A percentile compares a stretch with the other conserved stretches of the same genome.
These are phyloP conservation scores for Peromyscus maniculatus DNA, from an alignment of 2,113 vertebrate genomes.

Conservation along the genomic window DNA sequence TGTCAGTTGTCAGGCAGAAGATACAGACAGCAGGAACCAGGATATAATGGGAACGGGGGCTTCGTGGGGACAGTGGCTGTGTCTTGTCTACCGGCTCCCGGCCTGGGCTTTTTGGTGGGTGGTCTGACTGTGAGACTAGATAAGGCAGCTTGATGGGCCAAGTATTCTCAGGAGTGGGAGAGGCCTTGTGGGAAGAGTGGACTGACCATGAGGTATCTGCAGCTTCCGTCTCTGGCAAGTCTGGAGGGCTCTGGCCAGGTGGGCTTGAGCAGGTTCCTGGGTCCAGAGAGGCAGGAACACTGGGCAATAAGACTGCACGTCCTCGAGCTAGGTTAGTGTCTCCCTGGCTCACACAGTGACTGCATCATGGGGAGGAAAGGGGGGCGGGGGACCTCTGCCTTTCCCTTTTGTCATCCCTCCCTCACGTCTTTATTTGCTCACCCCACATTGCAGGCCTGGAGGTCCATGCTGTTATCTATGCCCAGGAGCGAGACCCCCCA, in stretches of 20 bases:
- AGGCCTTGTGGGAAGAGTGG: not conserved
- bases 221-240: not conserved
- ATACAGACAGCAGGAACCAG: not conserved
- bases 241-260: not conserved
- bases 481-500: too few species aligned
- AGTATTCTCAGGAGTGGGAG: not conserved
- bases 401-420: too few species aligned
- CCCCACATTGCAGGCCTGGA: not conserved
- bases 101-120: not conserved
- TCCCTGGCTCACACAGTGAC: rapidly evolving
- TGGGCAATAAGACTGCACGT: too few species aligned
- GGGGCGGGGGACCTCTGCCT: not conserved
- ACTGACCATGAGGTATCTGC: not conserved
- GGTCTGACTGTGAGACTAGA: not conserved
- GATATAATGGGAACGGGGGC: not conserved
- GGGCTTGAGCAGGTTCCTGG: not conserved
- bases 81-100: not conserved
- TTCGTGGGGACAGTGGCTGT: not conserved
- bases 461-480: not conserved
- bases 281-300: not conserved
- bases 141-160: not conserved
- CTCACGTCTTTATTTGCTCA: not conserved
- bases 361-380: rapidly evolving
- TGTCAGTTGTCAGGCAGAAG: not conserved
- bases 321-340: not conserved